phyloP scores from a whole-genome alignment of 2,797 vertebrate genomes.

The Trematomus bernacchii region DNA sequence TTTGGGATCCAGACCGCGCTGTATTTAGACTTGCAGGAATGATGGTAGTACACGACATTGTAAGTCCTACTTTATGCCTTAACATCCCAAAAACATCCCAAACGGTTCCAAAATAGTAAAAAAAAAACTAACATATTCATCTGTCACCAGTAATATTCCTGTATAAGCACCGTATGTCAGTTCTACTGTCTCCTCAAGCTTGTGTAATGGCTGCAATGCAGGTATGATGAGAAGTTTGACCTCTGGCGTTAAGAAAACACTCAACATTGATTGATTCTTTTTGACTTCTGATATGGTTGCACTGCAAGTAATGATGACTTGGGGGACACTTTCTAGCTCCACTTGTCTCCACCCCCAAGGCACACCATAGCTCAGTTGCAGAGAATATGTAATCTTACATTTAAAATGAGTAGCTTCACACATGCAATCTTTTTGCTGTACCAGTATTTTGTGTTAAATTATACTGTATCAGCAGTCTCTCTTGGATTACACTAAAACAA shows the following conservation, averaged over 20 bases:
- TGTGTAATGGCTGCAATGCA: constrained; percentile 37
- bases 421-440: constrained; percentile 27
- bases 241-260: constrained; percentile 48
- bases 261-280: constrained; percentile 56
- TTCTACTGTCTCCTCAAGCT: constrained; percentile 33
- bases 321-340: constrained; percentile 28
- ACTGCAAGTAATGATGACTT: constrained; percentile 56
- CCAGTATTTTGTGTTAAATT: constrained; percentile 19
- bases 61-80: neutral
- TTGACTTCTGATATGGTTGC: constrained; percentile 42
- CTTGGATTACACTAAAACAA: neutral
- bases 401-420: constrained; percentile 16
- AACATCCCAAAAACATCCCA: constrained; percentile 6
- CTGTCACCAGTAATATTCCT: constrained; percentile 41
- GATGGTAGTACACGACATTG: neutral
- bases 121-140: constrained; percentile 46
- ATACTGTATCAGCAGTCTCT: neutral
- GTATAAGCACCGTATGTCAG: constrained; percentile 29
- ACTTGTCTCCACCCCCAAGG: constrained; percentile 33
- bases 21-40: neutral
- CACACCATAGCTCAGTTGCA: constrained; percentile 38
- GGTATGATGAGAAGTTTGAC: constrained; percentile 44
- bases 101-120: constrained; percentile 20
- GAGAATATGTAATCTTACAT: constrained; percentile 39
- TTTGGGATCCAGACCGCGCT: neutral